Evolutionary conservation across 2,113 vertebrate genomes (phyloP).

Genomic region (Catharus bicknelli): DNA sequence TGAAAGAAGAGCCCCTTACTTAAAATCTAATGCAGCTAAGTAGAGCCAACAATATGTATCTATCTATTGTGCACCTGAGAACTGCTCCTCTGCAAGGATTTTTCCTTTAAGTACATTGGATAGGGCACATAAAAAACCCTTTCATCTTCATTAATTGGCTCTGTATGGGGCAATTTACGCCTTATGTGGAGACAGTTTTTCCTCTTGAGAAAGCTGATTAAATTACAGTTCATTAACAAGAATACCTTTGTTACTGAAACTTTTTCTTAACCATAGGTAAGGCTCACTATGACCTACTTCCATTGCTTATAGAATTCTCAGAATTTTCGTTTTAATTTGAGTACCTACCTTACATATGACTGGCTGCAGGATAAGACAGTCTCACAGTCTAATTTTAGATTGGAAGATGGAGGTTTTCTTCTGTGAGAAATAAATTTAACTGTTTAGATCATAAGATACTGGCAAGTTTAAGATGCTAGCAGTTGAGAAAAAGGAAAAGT

Average conservation of each 20-base stretch:
- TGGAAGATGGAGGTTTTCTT: slow-evolving; percentile 65
- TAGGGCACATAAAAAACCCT: slow-evolving; percentile 16
- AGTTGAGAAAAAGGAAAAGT: slow-evolving; percentile 6
- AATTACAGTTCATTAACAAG: slow-evolving; percentile 59
- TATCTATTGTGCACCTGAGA: slow-evolving; percentile 30
- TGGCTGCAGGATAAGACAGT: slow-evolving; percentile 55
- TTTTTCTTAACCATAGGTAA: slow-evolving; percentile 61
- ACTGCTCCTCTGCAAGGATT: not conserved
- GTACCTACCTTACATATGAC: slow-evolving; percentile 55
- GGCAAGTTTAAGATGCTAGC: slow-evolving; percentile 51
- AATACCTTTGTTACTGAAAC: slow-evolving; percentile 54
- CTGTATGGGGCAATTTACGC: slow-evolving; percentile 45
- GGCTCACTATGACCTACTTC: slow-evolving; percentile 68
- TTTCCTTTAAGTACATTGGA: slow-evolving; percentile 20
- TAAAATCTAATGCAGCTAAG: slow-evolving; percentile 45
- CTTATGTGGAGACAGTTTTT: slow-evolving; percentile 28
- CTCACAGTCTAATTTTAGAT: slow-evolving; percentile 71
- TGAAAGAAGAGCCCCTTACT: slow-evolving; percentile 17
- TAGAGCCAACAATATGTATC: slow-evolving; percentile 29
- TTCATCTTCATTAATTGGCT: slow-evolving; percentile 52
- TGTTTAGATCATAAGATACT: slow-evolving; percentile 58
- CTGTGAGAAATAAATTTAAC: slow-evolving; percentile 69
- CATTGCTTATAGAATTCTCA: slow-evolving; percentile 55
- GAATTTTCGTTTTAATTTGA: slow-evolving; percentile 66
- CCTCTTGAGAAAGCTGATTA: slow-evolving; percentile 42